phyloP scores from a whole-genome alignment of 2,113 vertebrate species.

The Pelecanoides urinatrix region DNA sequence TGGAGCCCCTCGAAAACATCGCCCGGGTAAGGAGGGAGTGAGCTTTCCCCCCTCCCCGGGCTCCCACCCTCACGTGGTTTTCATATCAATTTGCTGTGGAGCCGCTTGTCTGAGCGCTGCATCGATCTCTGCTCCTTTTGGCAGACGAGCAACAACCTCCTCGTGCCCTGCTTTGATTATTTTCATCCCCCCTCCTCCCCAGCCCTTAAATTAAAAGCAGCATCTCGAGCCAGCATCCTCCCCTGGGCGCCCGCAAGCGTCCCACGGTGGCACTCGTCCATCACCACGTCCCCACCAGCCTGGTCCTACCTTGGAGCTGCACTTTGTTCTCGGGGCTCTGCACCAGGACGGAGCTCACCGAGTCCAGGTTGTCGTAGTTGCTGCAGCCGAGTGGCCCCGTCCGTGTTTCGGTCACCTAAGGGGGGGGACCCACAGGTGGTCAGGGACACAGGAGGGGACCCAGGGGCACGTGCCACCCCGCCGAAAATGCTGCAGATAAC shows the following conservation, averaged over 20 bases:
- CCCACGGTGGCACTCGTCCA: rapidly evolving
- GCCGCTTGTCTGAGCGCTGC: conserved; percentile 39
- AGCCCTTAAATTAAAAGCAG: conserved; percentile 34
- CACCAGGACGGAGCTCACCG: conserved; percentile 95
- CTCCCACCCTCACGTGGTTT: not conserved
- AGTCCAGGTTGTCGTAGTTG: conserved; percentile 98
- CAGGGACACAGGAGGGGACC: not conserved
- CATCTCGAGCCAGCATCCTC: not conserved
- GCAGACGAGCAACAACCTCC: conserved; percentile 27
- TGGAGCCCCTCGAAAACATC: not conserved
- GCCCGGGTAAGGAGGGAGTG: rapidly evolving
- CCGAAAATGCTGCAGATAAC: not conserved
- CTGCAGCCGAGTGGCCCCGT: conserved; percentile 97
- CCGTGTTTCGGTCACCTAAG: conserved; percentile 95
- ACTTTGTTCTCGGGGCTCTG: conserved; percentile 99
- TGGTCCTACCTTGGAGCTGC: conserved; percentile 86
- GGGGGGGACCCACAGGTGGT: not conserved
- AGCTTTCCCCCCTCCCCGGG: not conserved
- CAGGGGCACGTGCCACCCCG: rapidly evolving
- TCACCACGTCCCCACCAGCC: not conserved
- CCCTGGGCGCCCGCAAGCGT: not conserved
- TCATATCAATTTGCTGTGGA: conserved; percentile 24
- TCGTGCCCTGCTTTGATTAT: conserved; percentile 34
- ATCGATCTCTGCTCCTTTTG: conserved; percentile 29
- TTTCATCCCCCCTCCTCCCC: not conserved